A percentile compares a stretch with the other conserved stretches of the same genome.
These are phyloP conservation scores for Sebastes matsubarae DNA, from an alignment of 2,797 vertebrate species.

Conservation along the genomic window DNA sequence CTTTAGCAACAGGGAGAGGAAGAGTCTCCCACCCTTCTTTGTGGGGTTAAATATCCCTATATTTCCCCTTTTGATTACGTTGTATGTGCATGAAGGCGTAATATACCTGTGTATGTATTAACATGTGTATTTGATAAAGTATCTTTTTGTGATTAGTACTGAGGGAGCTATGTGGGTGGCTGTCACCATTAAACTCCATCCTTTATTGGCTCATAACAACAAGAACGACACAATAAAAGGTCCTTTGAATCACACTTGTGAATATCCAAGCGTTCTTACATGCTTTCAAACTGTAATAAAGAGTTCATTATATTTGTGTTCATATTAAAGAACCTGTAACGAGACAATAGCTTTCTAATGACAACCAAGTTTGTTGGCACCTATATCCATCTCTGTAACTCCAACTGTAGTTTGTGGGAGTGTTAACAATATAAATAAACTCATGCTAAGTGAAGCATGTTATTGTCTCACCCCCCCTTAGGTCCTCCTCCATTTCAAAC, in stretches of 20 bases:
- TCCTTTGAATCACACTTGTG: conserved; percentile 4
- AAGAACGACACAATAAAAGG: background rate
- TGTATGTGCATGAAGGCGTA: background rate
- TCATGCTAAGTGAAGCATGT: conserved; percentile 49
- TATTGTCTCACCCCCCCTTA: conserved; percentile 62
- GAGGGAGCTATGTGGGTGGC: conserved; percentile 21
- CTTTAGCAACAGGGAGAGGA: conserved; percentile 62
- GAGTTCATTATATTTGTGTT: background rate
- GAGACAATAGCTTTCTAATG: conserved; percentile 20
- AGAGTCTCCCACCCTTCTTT: background rate
- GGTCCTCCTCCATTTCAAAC: conserved; percentile 59
- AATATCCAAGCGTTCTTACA: background rate
- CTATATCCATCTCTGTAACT: conserved; percentile 41
- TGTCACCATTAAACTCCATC: conserved; percentile 3
- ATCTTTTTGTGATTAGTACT: background rate
- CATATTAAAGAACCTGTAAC: background rate
- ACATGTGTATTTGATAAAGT: background rate
- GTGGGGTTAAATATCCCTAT: background rate
- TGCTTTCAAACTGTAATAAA: background rate
- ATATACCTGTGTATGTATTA: background rate
- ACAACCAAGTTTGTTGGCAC: conserved; percentile 51
- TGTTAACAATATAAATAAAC: conserved; percentile 76
- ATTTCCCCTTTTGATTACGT: background rate
- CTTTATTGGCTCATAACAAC: conserved; percentile 22
- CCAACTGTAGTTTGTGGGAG: conserved; percentile 74